Evolutionary conservation across 2,113 vertebrate species (phyloP).

Genomic region (Excalfactoria chinensis): DNA sequence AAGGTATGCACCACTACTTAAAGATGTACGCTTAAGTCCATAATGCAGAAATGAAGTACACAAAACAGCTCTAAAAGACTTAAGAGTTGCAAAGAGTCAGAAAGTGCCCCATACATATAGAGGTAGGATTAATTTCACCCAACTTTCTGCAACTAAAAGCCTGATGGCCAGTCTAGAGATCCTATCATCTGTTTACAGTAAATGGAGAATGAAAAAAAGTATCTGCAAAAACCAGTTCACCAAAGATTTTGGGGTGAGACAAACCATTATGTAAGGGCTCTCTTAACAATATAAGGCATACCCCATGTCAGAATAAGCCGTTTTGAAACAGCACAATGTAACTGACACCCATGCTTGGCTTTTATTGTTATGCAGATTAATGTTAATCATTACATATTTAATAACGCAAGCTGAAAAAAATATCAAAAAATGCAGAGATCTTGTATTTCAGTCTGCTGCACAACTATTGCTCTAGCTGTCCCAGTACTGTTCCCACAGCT

Average conservation of each 20-base stretch:
- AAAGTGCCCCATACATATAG: neutral
- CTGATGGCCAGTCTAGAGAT: neutral
- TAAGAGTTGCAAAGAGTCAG: neutral
- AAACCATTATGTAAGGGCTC: neutral
- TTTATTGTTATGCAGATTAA: neutral
- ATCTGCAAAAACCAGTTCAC: neutral
- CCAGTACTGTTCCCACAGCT: neutral
- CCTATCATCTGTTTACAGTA: neutral
- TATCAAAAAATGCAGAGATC: neutral
- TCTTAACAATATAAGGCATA: neutral
- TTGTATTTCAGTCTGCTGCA: neutral
- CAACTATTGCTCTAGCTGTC: neutral
- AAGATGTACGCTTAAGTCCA: rapidly evolving
- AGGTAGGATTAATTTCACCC: neutral
- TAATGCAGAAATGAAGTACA: neutral
- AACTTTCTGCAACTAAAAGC: neutral
- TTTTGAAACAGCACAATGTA: neutral
- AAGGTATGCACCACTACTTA: neutral
- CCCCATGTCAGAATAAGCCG: neutral
- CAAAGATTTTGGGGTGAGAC: neutral
- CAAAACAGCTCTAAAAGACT: neutral
- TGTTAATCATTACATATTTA: neutral
- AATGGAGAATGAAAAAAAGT: neutral
- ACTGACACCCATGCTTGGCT: neutral
- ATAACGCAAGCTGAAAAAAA: neutral